Percentiles rank a stretch among this genome's conserved stretches.
These are phyloP conservation scores for Lampropteryx suffumata DNA, from an alignment of 2,888 invertebrate species.

Conservation along the genomic window DNA sequence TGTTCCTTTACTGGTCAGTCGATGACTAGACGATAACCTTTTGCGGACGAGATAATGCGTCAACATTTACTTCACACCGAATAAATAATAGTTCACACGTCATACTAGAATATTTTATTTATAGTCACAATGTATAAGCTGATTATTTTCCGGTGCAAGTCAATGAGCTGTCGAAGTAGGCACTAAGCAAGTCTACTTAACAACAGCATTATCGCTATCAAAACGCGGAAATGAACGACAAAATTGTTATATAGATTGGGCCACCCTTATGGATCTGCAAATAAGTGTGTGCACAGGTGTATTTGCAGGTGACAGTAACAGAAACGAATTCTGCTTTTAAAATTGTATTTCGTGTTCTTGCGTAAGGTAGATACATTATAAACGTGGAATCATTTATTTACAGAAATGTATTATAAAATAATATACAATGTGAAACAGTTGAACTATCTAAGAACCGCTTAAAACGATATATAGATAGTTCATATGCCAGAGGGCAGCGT, in stretches of 20 bases:
- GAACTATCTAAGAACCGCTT: too few relatives aligned
- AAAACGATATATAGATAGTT: too few relatives aligned
- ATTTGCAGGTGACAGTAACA: not conserved
- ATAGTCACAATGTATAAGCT: too few relatives aligned
- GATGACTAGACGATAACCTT: conserved; percentile 55
- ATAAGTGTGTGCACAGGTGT: conserved; percentile 6
- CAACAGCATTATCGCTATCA: not conserved
- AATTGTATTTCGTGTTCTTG: too few relatives aligned
- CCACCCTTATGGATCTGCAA: not conserved
- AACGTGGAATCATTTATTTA: too few relatives aligned
- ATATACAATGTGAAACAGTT: too few relatives aligned
- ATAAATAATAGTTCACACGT: not conserved
- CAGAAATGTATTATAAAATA: too few relatives aligned
- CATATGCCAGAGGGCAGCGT: too few relatives aligned
- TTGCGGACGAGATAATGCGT: conserved; percentile 31
- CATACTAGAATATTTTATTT: too few relatives aligned
- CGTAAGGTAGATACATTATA: too few relatives aligned
- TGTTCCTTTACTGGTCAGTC: conserved; percentile 34
- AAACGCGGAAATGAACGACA: not conserved
- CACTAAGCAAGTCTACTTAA: not conserved
- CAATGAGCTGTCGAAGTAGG: not conserved
- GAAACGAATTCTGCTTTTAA: not conserved
- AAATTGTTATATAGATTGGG: not conserved
- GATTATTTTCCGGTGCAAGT: too few relatives aligned
- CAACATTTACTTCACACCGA: conserved; percentile 4